A percentile compares a stretch with the other conserved stretches of the same genome.
phyloP scores from a whole-genome alignment of 2,113 vertebrate species.

The Oxyruncus cristatus region DNA sequence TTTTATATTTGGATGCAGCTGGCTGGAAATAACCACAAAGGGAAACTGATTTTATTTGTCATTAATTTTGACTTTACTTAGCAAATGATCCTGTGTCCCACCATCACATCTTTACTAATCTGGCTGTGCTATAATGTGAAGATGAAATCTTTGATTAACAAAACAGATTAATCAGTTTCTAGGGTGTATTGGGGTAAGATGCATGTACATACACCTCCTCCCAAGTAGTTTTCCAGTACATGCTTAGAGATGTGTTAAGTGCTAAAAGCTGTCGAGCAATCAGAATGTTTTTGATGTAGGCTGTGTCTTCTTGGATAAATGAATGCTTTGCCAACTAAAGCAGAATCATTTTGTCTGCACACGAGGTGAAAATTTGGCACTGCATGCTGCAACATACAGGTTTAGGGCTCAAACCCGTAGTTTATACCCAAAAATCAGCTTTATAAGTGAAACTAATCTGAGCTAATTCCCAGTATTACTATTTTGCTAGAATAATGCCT shows the following conservation, averaged over 20 bases:
- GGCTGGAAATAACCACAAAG: constrained; percentile 76
- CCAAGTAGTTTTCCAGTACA: constrained; percentile 46
- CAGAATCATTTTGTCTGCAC: not conserved
- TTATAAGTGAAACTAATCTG: not conserved
- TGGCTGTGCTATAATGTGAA: constrained; percentile 52
- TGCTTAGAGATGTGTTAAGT: constrained; percentile 37
- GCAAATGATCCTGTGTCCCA: constrained; percentile 37
- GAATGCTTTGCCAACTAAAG: not conserved
- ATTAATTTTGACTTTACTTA: constrained; percentile 77
- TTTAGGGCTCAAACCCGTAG: not conserved
- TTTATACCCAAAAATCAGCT: not conserved
- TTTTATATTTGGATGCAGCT: constrained; percentile 77
- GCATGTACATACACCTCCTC: not conserved
- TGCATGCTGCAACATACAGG: not conserved
- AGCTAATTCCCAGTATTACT: not conserved
- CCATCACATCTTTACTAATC: constrained; percentile 58
- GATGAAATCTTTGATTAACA: constrained; percentile 70
- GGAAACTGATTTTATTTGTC: constrained; percentile 75
- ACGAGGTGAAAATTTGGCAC: not conserved
- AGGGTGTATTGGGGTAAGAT: not conserved
- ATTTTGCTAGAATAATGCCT: not conserved
- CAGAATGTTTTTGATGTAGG: constrained; percentile 37
- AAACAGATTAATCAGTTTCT: constrained; percentile 63
- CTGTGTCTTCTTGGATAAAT: constrained; percentile 3
- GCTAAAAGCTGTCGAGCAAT: constrained; percentile 44